Base-by-base conservation (phyloP, 2,888 invertebrate species). In the Steinernema scapterisci region DNA sequence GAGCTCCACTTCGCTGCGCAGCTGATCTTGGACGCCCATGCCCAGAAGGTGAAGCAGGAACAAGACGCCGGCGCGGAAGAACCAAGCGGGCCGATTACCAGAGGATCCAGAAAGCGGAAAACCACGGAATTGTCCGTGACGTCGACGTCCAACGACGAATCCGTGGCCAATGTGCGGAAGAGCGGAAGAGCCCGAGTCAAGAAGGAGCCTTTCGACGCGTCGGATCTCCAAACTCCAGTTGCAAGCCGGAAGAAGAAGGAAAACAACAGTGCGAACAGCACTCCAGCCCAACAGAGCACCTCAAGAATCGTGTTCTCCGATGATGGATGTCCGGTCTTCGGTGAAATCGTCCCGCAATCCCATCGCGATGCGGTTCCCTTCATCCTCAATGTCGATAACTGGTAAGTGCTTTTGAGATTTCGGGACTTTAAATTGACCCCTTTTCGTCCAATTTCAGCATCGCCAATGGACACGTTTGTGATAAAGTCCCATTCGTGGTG, bases 11-110 rank as follows among this genome's bases (percentile, higher is more conserved):
- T 63, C 25, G 63, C 63, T 9, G 63, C 63, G 16, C 63, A 63
- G 63, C 63, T 63, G 31, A 63, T 63, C 6, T 27, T 63, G 31
- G 63, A 63, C 63, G 63, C 63, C 16, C 63, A 63, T n/a, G 63
- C 63, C 13, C 63, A 63, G 31, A 63, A 25, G 16, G 63, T 63
- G 31, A 63, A 63, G 31, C 21, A 27, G 5, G 63, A 63, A 25
- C 63, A 63, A n/a, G 6, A 21, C 3, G 23, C 63, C 13, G 27
- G 31, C 16, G 63, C 5, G 9, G 38, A 63, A 27, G 16, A 63
- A 13, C 27, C 25, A 11, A 13, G 5, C 6, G 38, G 38, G 9
- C 38, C 38, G 5, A 6, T 25, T 38, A 16, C 25, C 13, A 38
- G 25, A 21, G 9, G 31, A 7, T 27, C 27, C 1, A 27, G 63